phyloP scores from a whole-genome alignment of 1,140 invertebrate genomes.

The Aphis gossypii region DNA sequence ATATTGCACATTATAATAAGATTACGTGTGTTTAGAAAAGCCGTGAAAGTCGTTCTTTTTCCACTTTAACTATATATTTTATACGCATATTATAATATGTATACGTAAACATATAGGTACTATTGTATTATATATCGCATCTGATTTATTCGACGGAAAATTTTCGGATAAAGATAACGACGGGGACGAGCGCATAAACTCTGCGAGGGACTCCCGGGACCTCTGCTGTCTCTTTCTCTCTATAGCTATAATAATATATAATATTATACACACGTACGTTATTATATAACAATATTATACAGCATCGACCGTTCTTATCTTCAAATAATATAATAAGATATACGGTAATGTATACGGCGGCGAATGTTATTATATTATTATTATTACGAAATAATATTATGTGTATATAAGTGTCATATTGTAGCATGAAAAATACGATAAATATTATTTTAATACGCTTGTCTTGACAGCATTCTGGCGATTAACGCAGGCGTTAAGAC shows the following conservation, averaged over 20 bases:
- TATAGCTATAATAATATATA: no score
- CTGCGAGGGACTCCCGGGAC: not conserved
- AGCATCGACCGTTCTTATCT: not conserved
- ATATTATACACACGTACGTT: not conserved
- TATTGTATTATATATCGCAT: not conserved
- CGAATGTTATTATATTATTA: not conserved
- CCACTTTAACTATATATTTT: not conserved
- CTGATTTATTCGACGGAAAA: not conserved
- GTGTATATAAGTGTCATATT: not conserved
- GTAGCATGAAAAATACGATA: not conserved
- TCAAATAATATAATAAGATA: not conserved
- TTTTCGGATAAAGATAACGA: conserved; percentile 5
- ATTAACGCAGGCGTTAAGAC: not conserved
- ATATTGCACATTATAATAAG: not conserved
- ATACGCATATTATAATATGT: not conserved
- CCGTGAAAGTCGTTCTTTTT: not conserved
- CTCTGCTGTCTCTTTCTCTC: not conserved
- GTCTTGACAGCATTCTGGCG: not conserved
- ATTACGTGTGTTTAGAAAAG: not conserved
- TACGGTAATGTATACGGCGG: not conserved
- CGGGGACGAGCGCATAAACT: not conserved
- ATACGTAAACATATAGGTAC: not conserved
- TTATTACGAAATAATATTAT: no score
- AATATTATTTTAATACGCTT: not conserved
- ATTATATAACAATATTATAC: not conserved